Base-by-base conservation (phyloP, 2,888 invertebrate genomes). In the Conomelus anceps region DNA sequence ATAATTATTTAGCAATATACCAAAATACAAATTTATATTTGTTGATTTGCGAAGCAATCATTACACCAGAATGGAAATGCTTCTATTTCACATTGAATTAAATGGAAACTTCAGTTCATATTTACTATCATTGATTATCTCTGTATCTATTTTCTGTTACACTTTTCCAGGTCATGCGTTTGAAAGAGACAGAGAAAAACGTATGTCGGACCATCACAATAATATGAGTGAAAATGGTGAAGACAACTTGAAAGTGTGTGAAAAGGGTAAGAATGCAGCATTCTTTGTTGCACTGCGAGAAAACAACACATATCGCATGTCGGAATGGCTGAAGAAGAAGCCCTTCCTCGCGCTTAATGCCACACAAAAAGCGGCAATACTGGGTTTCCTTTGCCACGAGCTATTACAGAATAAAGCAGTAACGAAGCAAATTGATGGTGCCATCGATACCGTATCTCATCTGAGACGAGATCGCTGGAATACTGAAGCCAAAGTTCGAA, bases 301-400 rank as follows among this genome's bases (percentile, higher is more conserved):
- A 91, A 97, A 97, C 93, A 94, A 95, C 88, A 97, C 97, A 0
- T 97, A 96, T 94, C 96, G 96, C 92, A 94, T 97, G 92, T 96
- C 97, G 6, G 96, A 97, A 92, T 95, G 96, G 91, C 94, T 99
- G 20, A 96, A 96, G 90, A 96, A 96, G 93, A 96, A 96, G 91
- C 97, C 98, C 0, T 98, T 98, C 94, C 95, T 98, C 89, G 96
- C 98, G 0, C 94, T 99, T 3, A 96, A 96, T 93, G 96, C 98
- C 1, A 97, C 97, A 0, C 96, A 96, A 91, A 99, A 99, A 93
- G 96, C 98, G 0, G 96, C 97, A 91, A 97, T 99, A 92, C 94
- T 99, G 87, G 97, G 98, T 0, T 98, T 97, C 94, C 95, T 99
- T 24, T 99, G 99, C 94, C 98, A 99, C 93, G 99, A 99, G 93